These are phyloP conservation scores for Mimumesa dahlbomi DNA, from an alignment of 2,888 invertebrate species.

Conservation along the genomic window DNA sequence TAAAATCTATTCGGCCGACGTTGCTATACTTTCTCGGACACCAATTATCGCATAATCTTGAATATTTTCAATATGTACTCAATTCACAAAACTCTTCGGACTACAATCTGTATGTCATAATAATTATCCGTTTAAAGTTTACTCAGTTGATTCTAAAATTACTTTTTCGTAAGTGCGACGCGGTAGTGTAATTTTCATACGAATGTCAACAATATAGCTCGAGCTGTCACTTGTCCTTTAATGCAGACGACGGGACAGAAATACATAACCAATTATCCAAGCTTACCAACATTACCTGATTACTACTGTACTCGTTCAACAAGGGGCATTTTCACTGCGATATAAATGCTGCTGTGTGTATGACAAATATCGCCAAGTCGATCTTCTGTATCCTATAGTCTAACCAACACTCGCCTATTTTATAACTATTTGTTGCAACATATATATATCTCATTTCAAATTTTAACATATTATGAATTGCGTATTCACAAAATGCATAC, in stretches of 20 bases:
- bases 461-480: too few relatives aligned
- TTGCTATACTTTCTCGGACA: constrained; percentile 27
- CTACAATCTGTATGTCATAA: too few relatives aligned
- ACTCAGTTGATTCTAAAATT: constrained; percentile 42
- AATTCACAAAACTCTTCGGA: too few relatives aligned
- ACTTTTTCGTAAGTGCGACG: constrained; percentile 35
- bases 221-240: constrained; percentile 64
- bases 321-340: constrained; percentile 37
- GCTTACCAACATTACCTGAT: constrained; percentile 41
- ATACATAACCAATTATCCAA: constrained; percentile 50
- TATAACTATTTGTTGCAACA: too few relatives aligned
- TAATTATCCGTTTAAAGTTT: too few relatives aligned
- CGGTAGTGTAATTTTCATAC: constrained; percentile 48
- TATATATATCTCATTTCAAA: too few relatives aligned
- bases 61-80: constrained; percentile 12
- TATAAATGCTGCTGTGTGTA: not conserved
- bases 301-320: too few relatives aligned
- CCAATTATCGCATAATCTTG: constrained; percentile 36
- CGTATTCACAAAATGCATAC: too few relatives aligned
- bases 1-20: constrained; percentile 26
- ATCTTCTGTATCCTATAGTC: too few relatives aligned
- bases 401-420: too few relatives aligned
- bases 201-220: constrained; percentile 61
- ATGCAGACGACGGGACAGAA: constrained; percentile 65
- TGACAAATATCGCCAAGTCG: too few relatives aligned